Conservation (phyloP, 2,888 invertebrate species). For the Caenorhabditis plicata region DNA sequence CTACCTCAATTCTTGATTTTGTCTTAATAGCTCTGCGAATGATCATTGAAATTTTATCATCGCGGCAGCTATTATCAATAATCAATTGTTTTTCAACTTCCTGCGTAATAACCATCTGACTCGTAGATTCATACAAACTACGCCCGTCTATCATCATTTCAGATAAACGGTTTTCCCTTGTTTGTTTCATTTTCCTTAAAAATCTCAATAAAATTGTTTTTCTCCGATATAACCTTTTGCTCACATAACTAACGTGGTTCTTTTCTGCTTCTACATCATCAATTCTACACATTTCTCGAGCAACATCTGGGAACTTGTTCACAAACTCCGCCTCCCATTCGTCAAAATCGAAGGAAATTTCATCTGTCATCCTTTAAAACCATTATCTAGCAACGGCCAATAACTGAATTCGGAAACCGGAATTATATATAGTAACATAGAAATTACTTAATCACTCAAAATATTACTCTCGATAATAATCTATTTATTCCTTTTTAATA, state of each 20-base stretch:
- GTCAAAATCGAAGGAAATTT: conserved; percentile 12
- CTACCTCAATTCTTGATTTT: conserved; percentile 24
- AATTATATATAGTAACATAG: too few relatives aligned
- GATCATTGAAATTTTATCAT: conserved; percentile 1
- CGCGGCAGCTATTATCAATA: conserved; percentile 9
- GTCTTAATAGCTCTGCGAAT: conserved; percentile 16
- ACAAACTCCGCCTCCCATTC: conserved; percentile 26
- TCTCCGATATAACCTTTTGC: conserved; percentile 28
- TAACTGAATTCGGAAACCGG: too few relatives aligned
- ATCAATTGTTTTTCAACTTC: conserved; percentile 1
- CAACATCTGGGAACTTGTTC: conserved; percentile 13
- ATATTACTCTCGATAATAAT: too few relatives aligned
- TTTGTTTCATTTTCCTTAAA: conserved; percentile 29
- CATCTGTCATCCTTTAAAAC: conserved; percentile 2
- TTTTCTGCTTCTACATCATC: conserved; percentile 12
- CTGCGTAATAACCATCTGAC: not conserved
- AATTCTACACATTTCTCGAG: conserved; percentile 11
- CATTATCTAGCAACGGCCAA: conserved; percentile 4
- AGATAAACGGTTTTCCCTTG: conserved; percentile 20
- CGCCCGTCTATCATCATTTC: conserved; percentile 26
- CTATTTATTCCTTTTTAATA: too few relatives aligned
- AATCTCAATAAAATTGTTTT: not conserved
- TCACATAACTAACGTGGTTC: not conserved
- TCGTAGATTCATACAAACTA: conserved; percentile 5
- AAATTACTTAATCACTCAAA: too few relatives aligned